Percentiles rank a stretch among this genome's conserved stretches.
Conservation (phyloP, 2,113 vertebrate species). For the Lepus americanus region DNA sequence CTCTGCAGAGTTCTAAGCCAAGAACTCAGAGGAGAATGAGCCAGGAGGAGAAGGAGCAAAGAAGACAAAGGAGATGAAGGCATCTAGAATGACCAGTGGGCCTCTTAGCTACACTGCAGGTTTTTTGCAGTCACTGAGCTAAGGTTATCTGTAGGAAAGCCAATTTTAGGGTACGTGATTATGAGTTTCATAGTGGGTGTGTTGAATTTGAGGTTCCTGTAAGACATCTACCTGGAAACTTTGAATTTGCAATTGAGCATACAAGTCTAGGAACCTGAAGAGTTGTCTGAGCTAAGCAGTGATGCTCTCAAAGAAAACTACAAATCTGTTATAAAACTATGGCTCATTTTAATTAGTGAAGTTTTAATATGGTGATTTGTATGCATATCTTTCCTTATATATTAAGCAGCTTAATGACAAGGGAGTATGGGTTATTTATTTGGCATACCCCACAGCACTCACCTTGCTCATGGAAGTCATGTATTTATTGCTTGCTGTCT, state of each 20-base stretch:
- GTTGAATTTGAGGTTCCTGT: background rate
- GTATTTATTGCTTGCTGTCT: constrained; percentile 5
- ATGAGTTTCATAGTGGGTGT: background rate
- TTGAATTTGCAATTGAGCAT: background rate
- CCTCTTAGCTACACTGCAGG: background rate
- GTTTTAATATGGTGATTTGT: constrained; percentile 12
- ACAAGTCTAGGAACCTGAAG: background rate
- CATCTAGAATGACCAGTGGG: background rate
- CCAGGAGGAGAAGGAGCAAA: background rate
- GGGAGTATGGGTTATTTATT: background rate
- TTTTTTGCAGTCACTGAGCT: background rate
- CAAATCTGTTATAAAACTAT: background rate
- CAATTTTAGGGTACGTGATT: background rate
- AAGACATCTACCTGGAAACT: background rate
- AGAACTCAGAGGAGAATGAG: background rate
- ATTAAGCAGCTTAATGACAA: background rate
- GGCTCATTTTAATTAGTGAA: constrained; percentile 7
- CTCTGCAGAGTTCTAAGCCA: background rate
- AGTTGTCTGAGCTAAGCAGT: constrained; percentile 21
- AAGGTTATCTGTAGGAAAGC: background rate
- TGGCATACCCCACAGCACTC: background rate
- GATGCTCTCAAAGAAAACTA: constrained; percentile 10
- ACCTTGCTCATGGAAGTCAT: background rate
- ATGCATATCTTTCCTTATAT: background rate
- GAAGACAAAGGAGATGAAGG: background rate